These are phyloP conservation scores for Pipistrellus pipistrellus DNA, from an alignment of 2,797 vertebrate species.

Conservation along the genomic window DNA sequence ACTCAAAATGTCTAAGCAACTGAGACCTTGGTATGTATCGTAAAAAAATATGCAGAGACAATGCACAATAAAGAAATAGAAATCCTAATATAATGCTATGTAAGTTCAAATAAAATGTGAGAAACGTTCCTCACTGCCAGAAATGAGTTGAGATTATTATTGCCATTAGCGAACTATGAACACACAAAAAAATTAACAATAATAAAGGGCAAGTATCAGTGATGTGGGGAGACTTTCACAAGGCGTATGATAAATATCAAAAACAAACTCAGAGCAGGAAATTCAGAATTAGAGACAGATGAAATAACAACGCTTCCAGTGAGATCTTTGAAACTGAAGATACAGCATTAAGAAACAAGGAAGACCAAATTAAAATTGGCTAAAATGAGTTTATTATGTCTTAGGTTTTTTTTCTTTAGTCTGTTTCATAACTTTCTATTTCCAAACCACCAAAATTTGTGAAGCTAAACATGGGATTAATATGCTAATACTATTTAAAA, in stretches of 20 bases:
- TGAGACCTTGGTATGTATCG: background rate
- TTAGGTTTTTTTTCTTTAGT: background rate
- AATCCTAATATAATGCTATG: background rate
- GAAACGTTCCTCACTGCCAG: background rate
- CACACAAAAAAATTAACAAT: background rate
- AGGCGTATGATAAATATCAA: background rate
- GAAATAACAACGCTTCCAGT: slow-evolving; percentile 26
- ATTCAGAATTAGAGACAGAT: slow-evolving; percentile 46
- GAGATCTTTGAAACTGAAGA: slow-evolving; percentile 35
- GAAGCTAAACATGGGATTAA: slow-evolving; percentile 45
- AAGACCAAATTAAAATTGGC: background rate
- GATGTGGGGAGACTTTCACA: background rate
- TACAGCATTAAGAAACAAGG: background rate
- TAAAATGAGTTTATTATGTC: background rate
- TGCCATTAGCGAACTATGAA: background rate
- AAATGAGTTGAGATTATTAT: background rate
- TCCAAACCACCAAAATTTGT: background rate
- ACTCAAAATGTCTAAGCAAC: slow-evolving; percentile 16
- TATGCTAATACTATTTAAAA: background rate
- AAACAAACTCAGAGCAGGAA: slow-evolving; percentile 44
- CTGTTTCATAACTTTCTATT: slow-evolving; percentile 39
- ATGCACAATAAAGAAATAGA: background rate
- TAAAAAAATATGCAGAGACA: background rate
- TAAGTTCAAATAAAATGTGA: slow-evolving; percentile 28
- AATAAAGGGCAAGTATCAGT: slow-evolving; percentile 4